Conservation (phyloP, 1,140 invertebrate genomes). For the Drosophila jambulina region DNA sequence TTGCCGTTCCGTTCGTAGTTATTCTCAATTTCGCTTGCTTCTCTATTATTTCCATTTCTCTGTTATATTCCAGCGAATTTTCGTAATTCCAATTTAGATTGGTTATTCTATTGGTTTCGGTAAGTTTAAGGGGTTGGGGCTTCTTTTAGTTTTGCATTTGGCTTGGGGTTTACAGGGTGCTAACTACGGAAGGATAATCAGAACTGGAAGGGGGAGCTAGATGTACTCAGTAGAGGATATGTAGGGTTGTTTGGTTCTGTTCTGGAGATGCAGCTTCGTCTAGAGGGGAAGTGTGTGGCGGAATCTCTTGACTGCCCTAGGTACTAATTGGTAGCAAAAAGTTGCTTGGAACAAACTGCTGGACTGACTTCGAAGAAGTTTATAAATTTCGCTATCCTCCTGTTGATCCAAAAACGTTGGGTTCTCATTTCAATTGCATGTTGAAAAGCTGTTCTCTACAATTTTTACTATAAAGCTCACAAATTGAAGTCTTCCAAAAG, state of each 20-base stretch:
- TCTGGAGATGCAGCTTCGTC: conserved; percentile 54
- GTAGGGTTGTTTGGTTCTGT: conserved; percentile 74
- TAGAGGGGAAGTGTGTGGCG: conserved; percentile 36
- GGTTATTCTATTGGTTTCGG: conserved; percentile 84
- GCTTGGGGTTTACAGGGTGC: conserved; percentile 31
- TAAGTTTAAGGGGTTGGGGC: conserved; percentile 28
- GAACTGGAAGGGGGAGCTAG: conserved; percentile 32
- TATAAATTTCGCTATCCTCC: conserved; percentile 39
- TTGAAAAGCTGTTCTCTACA: conserved; percentile 24
- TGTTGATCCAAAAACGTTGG: conserved; percentile 63
- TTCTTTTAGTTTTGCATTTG: conserved; percentile 46
- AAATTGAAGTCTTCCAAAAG: conserved; percentile 67
- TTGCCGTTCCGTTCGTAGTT: conserved; percentile 20
- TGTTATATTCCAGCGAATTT: conserved; percentile 49
- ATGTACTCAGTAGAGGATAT: conserved; percentile 63
- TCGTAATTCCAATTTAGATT: conserved; percentile 79
- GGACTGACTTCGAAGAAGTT: conserved; percentile 55
- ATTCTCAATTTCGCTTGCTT: conserved; percentile 26
- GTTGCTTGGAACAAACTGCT: conserved; percentile 53
- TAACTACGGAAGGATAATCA: conserved; percentile 29
- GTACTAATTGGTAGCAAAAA: conserved; percentile 48
- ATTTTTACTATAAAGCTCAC: conserved; percentile 47
- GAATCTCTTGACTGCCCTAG: conserved; percentile 28
- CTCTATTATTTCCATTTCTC: conserved; percentile 32
- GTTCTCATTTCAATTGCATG: conserved; percentile 28